These are phyloP conservation scores for Nerophis lumbriciformis DNA, from an alignment of 2,113 vertebrate genomes.

Conservation along the genomic window DNA sequence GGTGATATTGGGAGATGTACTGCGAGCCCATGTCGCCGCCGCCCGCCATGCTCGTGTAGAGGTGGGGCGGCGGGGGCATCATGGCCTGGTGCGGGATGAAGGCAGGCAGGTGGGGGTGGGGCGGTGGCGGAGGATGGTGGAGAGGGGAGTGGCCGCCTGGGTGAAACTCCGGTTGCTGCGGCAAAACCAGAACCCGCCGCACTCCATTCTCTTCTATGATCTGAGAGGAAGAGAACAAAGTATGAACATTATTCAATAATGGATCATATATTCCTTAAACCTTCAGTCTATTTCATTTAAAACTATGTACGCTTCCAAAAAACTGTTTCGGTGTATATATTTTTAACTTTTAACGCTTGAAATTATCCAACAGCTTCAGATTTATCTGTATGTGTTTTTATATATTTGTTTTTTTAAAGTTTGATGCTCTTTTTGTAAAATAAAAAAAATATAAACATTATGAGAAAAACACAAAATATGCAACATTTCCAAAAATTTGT, in stretches of 20 bases:
- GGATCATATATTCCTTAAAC: no score
- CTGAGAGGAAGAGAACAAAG: slow-evolving; percentile 49
- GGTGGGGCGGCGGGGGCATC: slow-evolving; percentile 85
- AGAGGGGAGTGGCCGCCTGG: slow-evolving; percentile 87
- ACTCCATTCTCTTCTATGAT: slow-evolving; percentile 98
- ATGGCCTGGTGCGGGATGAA: slow-evolving; percentile 93
- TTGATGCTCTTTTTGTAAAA: no score
- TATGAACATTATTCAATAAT: background rate
- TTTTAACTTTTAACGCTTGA: no score
- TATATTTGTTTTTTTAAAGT: no score
- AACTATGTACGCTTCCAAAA: no score
- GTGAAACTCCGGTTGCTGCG: slow-evolving; percentile 96
- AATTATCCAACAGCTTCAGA: no score
- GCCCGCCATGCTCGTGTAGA: slow-evolving; percentile 84
- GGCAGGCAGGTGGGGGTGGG: slow-evolving; percentile 86
- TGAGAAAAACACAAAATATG: no score
- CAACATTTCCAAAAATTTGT: no score
- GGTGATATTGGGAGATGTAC: slow-evolving; percentile 92
- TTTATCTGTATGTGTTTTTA: no score
- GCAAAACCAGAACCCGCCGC: slow-evolving; percentile 94
- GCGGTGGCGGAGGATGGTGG: slow-evolving; percentile 85
- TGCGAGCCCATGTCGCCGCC: slow-evolving; percentile 86
- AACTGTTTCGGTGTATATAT: no score
- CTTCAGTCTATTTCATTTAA: no score
- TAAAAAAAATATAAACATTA: no score